Percentiles rank a stretch among this genome's conserved stretches.
These are phyloP conservation scores for Agelaius tricolor DNA, from an alignment of 2,113 vertebrate species.

Conservation along the genomic window DNA sequence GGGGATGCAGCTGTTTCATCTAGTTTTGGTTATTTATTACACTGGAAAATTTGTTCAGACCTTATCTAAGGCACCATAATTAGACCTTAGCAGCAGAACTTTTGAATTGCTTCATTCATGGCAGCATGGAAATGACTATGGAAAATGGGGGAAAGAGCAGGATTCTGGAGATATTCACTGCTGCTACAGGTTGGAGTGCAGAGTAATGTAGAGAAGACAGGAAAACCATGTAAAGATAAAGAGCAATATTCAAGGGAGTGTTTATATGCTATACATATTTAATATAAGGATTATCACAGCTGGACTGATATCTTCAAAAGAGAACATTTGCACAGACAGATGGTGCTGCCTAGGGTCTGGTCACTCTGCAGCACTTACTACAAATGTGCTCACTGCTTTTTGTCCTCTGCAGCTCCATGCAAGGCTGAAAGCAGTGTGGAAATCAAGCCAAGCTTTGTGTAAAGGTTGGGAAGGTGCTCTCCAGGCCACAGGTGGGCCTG, in stretches of 20 bases:
- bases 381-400: background rate
- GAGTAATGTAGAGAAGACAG: background rate
- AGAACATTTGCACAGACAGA: background rate
- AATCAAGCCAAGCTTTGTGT: background rate
- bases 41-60: background rate
- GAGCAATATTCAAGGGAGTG: background rate
- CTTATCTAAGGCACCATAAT: background rate
- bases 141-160: background rate
- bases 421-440: background rate
- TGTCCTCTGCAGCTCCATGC: rapidly evolving
- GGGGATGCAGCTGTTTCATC: background rate
- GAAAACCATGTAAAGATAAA: background rate
- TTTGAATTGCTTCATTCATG: background rate
- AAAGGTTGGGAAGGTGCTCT: background rate
- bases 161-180: background rate
- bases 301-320: background rate
- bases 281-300: background rate
- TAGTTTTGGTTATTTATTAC: background rate
- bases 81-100: background rate
- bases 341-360: background rate
- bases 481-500: background rate
- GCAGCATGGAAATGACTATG: background rate
- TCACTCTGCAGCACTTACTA: background rate
- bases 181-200: background rate
- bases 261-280: background rate